Evolutionary conservation across 2,797 vertebrate species (phyloP).

Genomic region (Mormyrus hasselquistii): DNA sequence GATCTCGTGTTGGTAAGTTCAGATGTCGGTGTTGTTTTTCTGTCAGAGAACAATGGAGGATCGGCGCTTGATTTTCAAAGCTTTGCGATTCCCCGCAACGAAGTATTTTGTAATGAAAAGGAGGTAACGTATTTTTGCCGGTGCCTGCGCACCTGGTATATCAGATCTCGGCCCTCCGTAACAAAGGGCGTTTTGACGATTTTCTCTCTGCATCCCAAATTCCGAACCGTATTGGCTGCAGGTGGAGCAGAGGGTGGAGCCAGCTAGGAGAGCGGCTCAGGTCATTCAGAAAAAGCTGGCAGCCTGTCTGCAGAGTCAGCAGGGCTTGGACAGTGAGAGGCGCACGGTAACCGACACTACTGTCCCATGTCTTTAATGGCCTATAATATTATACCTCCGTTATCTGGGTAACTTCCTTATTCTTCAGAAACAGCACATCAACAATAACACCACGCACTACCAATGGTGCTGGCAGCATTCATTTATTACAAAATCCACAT

Average conservation of each 20-base stretch:
- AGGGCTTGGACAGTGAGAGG: constrained; percentile 77
- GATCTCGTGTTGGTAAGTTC: constrained; percentile 78
- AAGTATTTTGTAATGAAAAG: neutral
- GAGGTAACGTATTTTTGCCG: neutral
- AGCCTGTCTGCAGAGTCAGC: constrained; percentile 82
- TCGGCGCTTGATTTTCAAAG: neutral
- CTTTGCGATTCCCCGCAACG: neutral
- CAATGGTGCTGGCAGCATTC: neutral
- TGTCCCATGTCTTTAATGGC: neutral
- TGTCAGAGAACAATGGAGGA: neutral
- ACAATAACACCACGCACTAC: neutral
- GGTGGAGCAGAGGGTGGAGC: constrained; percentile 92
- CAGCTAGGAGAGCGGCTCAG: constrained; percentile 79
- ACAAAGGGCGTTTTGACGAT: neutral
- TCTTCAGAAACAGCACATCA: neutral
- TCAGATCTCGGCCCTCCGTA: neutral
- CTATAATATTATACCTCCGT: neutral
- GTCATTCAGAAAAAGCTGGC: constrained; percentile 81
- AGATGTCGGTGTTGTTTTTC: neutral
- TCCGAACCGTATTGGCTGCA: constrained; percentile 42
- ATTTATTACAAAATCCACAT: neutral
- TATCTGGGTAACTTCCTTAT: neutral
- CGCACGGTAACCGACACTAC: constrained; percentile 70
- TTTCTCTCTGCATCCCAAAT: constrained; percentile 11
- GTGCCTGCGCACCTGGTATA: neutral